phyloP scores from a whole-genome alignment of 2,888 invertebrate species.

The Loripinus fragilis region DNA sequence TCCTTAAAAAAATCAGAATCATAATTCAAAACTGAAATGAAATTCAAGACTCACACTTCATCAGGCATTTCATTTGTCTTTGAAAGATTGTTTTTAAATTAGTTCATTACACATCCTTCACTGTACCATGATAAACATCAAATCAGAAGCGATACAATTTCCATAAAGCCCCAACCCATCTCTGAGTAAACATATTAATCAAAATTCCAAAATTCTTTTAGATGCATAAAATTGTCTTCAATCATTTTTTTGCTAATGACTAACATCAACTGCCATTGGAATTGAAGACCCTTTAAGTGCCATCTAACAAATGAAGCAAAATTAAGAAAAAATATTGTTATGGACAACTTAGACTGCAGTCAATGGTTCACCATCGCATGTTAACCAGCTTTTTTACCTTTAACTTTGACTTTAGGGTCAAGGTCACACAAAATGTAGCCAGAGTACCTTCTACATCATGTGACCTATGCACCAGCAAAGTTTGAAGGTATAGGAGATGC shows the following conservation, averaged over 20 bases:
- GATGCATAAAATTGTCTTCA: conserved; percentile 53
- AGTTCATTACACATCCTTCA: conserved; percentile 7
- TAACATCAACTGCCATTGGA: not conserved
- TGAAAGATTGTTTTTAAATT: conserved; percentile 21
- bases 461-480: too few relatives aligned
- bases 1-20: not conserved
- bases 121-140: conserved; percentile 9
- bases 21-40: not conserved
- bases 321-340: too few relatives aligned
- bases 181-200: conserved; percentile 33
- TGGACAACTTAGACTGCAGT: too few relatives aligned
- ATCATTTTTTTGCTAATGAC: conserved; percentile 25
- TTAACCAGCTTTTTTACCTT: too few relatives aligned
- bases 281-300: too few relatives aligned
- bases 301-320: too few relatives aligned
- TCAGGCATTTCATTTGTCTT: conserved; percentile 5
- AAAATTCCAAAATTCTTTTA: conserved; percentile 49
- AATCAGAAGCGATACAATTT: conserved; percentile 15
- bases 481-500: too few relatives aligned
- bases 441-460: too few relatives aligned
- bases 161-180: conserved; percentile 9
- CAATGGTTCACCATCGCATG: too few relatives aligned
- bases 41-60: conserved; percentile 4
- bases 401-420: too few relatives aligned
- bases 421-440: too few relatives aligned